These are phyloP conservation scores for Pseudomyrmex gracilis DNA, from an alignment of 1,140 invertebrate genomes.

Conservation along the genomic window DNA sequence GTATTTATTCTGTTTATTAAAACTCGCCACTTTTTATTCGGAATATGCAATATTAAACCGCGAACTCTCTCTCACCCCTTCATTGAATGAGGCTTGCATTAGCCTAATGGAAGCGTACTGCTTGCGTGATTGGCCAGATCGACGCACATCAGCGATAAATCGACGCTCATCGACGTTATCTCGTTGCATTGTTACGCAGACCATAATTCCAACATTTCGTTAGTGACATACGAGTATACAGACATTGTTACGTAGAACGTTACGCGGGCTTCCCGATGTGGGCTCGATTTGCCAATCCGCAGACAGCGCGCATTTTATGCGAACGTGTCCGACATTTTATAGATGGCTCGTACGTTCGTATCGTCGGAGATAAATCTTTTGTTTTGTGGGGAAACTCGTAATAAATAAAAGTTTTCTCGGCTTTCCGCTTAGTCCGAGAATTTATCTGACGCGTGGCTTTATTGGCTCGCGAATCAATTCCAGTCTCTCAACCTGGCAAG, in stretches of 20 bases:
- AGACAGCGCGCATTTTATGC: constrained; percentile 44
- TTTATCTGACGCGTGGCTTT: constrained; percentile 32
- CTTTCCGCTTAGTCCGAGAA: constrained; percentile 2
- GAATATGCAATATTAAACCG: neutral
- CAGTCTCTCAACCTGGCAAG: neutral
- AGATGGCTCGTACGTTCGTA: constrained; percentile 37
- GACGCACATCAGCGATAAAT: neutral
- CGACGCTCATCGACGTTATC: neutral
- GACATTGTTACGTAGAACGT: constrained; percentile 3
- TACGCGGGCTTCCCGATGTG: no score
- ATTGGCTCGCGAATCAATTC: constrained; percentile 30
- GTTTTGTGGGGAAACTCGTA: constrained; percentile 30
- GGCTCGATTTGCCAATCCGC: constrained; percentile 12
- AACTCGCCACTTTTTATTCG: neutral
- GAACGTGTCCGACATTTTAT: constrained; percentile 42
- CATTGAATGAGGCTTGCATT: neutral
- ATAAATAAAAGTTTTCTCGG: constrained; percentile 44
- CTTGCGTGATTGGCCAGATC: neutral
- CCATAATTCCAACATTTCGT: constrained; percentile 52
- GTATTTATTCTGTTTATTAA: neutral
- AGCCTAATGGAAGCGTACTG: constrained; percentile 3
- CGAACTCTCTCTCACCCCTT: no score
- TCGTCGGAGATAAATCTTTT: constrained; percentile 55
- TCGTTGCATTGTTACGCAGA: constrained; percentile 29
- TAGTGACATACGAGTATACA: constrained; percentile 28